Percentiles rank a stretch among this genome's conserved stretches.
Evolutionary conservation across 2,797 vertebrate species (phyloP).

Genomic region (Paedocypris micromegethes): DNA sequence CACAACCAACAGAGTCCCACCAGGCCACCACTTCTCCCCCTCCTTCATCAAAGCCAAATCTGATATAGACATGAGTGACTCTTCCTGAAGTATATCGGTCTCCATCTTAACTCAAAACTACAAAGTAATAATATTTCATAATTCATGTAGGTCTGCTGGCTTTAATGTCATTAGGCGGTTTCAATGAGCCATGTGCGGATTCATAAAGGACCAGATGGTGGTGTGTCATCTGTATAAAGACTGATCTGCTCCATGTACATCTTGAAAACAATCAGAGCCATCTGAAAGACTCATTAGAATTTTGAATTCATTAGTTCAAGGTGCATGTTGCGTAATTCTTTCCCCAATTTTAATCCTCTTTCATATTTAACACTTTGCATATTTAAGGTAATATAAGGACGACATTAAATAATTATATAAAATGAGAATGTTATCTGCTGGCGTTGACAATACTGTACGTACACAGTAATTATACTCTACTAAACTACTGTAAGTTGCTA

Average conservation of each 20-base stretch:
- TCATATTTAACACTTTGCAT: background rate
- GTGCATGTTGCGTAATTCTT: too few relatives aligned
- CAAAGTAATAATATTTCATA: slow-evolving; percentile 46
- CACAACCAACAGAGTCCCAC: slow-evolving; percentile 15
- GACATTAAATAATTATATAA: too few relatives aligned
- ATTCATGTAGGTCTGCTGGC: slow-evolving; percentile 46
- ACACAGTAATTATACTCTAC: too few relatives aligned
- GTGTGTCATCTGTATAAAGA: slow-evolving; percentile 36
- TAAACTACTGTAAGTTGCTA: too few relatives aligned
- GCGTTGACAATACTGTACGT: too few relatives aligned
- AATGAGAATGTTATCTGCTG: too few relatives aligned
- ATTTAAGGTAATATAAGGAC: too few relatives aligned
- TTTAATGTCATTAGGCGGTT: slow-evolving; percentile 50
- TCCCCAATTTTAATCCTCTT: too few relatives aligned
- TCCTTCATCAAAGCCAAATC: slow-evolving; percentile 37
- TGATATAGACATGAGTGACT: slow-evolving; percentile 41
- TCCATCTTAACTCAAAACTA: slow-evolving; percentile 49
- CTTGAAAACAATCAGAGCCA: slow-evolving; percentile 23
- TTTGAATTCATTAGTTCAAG: too few relatives aligned
- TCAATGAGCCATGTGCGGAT: slow-evolving; percentile 41
- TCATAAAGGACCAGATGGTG: slow-evolving; percentile 44
- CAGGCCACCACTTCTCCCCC: background rate
- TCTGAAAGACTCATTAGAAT: slow-evolving; percentile 15
- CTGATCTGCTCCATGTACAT: slow-evolving; percentile 28
- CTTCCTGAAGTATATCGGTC: slow-evolving; percentile 38